Evolutionary conservation across 92 coral and sea anemone genomes (phyloP).

Genomic region (Anthopleura xanthogrammica): DNA sequence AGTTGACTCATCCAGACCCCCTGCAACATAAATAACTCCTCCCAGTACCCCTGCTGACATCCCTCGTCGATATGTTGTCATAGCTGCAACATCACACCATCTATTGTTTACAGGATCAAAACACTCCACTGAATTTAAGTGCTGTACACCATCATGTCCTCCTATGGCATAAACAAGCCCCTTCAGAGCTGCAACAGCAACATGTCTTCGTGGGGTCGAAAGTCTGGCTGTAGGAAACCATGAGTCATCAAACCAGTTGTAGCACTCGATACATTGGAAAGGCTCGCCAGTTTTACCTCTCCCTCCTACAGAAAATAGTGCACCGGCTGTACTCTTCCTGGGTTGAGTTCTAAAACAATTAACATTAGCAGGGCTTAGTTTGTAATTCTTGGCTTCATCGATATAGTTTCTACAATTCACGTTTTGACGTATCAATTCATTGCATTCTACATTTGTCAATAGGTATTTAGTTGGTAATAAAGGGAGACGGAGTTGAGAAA

Average conservation of each 20-base stretch:
- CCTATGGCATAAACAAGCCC: conserved; percentile 96
- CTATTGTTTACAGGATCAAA: conserved; percentile 78
- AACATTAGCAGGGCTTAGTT: conserved; percentile 69
- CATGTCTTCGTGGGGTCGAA: conserved; percentile 90
- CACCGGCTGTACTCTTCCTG: conserved; percentile 78
- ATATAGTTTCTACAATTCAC: conserved; percentile 77
- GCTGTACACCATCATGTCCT: conserved; percentile 94
- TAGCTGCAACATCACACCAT: conserved; percentile 77
- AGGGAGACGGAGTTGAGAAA: conserved; percentile 79
- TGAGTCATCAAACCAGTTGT: conserved; percentile 84
- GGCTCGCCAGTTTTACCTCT: conserved; percentile 99
- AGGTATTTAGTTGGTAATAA: conserved; percentile 66
- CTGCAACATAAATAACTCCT: conserved; percentile 92
- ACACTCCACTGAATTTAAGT: conserved; percentile 89
- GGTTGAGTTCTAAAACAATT: conserved; percentile 78
- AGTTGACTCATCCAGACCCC: conserved; percentile 94
- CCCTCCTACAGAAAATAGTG: conserved; percentile 93
- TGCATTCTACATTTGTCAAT: conserved; percentile 68
- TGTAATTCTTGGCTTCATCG: conserved; percentile 95
- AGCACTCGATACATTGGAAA: conserved; percentile 86
- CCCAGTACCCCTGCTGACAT: conserved; percentile 94
- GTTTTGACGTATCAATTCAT: conserved; percentile 53
- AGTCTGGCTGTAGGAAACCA: conserved; percentile 87
- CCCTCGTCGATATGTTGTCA: conserved; percentile 90
- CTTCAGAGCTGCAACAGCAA: conserved; percentile 80